A percentile compares a stretch with the other conserved stretches of the same genome.
These are phyloP conservation scores for Drosophila pseudoobscura DNA, from an alignment of 1,140 invertebrate species.

Conservation along the genomic window DNA sequence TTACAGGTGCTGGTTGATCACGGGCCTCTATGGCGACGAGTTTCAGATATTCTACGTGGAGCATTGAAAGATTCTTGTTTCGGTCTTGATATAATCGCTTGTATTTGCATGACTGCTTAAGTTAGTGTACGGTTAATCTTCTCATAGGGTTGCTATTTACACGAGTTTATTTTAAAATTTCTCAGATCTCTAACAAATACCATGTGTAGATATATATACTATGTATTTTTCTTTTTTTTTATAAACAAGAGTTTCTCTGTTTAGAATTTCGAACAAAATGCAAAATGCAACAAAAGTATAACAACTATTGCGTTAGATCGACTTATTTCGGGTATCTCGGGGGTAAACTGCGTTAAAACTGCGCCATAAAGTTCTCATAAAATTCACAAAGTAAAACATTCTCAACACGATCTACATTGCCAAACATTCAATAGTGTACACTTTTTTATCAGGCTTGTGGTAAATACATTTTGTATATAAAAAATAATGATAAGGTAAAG, in stretches of 20 bases:
- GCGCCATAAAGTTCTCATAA: conserved; percentile 4
- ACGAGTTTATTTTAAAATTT: conserved; percentile 77
- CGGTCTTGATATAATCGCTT: conserved; percentile 51
- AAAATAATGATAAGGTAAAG: conserved; percentile 48
- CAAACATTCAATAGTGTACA: conserved; percentile 41
- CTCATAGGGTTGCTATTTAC: conserved; percentile 69
- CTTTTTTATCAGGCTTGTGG: conserved; percentile 14
- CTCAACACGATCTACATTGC: conserved; percentile 8
- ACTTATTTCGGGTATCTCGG: conserved; percentile 1
- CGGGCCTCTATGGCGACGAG: conserved; percentile 71
- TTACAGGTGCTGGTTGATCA: conserved; percentile 70
- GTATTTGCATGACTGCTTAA: conserved; percentile 66
- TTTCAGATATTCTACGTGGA: conserved; percentile 75
- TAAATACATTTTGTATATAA: neutral
- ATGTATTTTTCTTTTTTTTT: conserved; percentile 54
- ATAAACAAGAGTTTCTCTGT: conserved; percentile 55
- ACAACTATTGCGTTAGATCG: conserved; percentile 40
- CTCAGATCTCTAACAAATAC: conserved; percentile 70
- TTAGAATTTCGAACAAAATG: conserved; percentile 39
- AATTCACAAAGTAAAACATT: conserved; percentile 28
- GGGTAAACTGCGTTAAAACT: conserved; percentile 47
- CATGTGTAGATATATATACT: conserved; percentile 59
- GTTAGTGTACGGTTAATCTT: conserved; percentile 66
- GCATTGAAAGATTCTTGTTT: conserved; percentile 11
- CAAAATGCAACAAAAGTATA: conserved; percentile 48